Evolutionary conservation across 2,888 invertebrate species (phyloP), one percentile per base, ranked within the genome.

Genomic region (Ophion obscuratus): DNA sequence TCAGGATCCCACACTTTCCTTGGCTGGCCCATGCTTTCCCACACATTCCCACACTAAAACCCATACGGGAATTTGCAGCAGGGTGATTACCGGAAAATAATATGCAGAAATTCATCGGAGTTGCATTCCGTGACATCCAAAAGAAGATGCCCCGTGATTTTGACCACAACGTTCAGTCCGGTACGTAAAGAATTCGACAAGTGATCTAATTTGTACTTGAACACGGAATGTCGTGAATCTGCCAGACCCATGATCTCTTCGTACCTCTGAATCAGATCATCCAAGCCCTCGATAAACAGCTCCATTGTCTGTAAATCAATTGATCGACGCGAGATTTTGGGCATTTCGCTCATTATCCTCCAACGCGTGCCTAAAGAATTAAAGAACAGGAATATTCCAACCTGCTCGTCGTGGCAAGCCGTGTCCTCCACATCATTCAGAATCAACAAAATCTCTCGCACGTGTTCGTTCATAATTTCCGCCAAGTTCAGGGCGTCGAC

Each of bases 31-130:
- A n/a, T n/a, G n/a, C n/a, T n/a, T n/a, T n/a, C n/a, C n/a, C n/a
- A n/a, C n/a, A n/a, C n/a, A n/a, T n/a, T n/a, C n/a, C n/a, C n/a
- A n/a, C n/a, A n/a, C n/a, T n/a, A n/a, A n/a, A n/a, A n/a, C n/a
- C n/a, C n/a, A n/a, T n/a, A n/a, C n/a, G n/a, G n/a, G n/a, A n/a
- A n/a, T n/a, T n/a, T n/a, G n/a, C n/a, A n/a, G n/a, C n/a, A n/a
- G n/a, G 17, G 4, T 14, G 17, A 17, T 53, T 86, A 92, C 92
- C 91, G 91, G 68, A 92, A 93, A 27, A 91, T 88, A 27, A 89
- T 88, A 40, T 75, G 84, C 7, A 93, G 83, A 80, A 89, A 87
- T 36, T 90, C 89, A 6, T 91, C 89, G 73, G 73, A 89, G 31
- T 86, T 90, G 77, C 83, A 91, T 79, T 89, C 90, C 9, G 89